phyloP scores from a whole-genome alignment of 2,113 vertebrate species.

The Callaeas wilsoni region DNA sequence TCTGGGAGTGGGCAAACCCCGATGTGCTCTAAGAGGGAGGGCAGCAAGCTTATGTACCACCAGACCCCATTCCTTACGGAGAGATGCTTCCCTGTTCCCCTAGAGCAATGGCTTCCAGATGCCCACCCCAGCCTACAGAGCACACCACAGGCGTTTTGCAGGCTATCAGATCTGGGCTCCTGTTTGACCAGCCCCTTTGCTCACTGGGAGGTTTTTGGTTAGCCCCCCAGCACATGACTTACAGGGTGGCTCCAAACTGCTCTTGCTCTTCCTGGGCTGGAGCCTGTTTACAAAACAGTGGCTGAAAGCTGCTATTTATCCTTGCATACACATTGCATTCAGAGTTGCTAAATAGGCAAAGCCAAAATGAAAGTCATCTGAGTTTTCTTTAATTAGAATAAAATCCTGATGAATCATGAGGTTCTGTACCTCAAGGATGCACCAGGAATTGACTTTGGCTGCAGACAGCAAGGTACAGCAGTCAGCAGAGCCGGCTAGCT shows the following conservation, averaged over 20 bases:
- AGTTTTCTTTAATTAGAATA: conserved; percentile 27
- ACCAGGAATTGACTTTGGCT: conserved; percentile 14
- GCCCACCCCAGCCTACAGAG: neutral
- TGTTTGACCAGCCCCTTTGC: neutral
- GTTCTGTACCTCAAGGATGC: conserved; percentile 38
- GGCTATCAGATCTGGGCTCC: neutral
- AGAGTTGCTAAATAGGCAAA: conserved; percentile 15
- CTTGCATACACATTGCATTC: neutral
- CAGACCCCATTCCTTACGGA: accelerated
- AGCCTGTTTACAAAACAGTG: conserved; percentile 54
- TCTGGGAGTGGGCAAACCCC: neutral
- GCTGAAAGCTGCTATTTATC: conserved; percentile 3
- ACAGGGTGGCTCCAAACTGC: neutral
- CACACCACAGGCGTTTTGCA: neutral
- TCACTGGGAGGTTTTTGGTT: neutral
- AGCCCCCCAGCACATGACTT: neutral
- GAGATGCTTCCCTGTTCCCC: neutral
- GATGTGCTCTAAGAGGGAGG: accelerated
- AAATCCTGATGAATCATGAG: conserved; percentile 49
- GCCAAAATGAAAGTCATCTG: conserved; percentile 34
- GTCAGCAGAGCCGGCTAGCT: neutral
- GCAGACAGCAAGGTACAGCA: conserved; percentile 17
- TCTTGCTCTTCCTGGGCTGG: neutral
- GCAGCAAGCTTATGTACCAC: accelerated
- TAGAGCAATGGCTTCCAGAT: accelerated